Percentiles rank a stretch among this genome's conserved stretches.
These are phyloP conservation scores for Malachius bipustulatus DNA, from an alignment of 2,888 invertebrate species.

Conservation along the genomic window DNA sequence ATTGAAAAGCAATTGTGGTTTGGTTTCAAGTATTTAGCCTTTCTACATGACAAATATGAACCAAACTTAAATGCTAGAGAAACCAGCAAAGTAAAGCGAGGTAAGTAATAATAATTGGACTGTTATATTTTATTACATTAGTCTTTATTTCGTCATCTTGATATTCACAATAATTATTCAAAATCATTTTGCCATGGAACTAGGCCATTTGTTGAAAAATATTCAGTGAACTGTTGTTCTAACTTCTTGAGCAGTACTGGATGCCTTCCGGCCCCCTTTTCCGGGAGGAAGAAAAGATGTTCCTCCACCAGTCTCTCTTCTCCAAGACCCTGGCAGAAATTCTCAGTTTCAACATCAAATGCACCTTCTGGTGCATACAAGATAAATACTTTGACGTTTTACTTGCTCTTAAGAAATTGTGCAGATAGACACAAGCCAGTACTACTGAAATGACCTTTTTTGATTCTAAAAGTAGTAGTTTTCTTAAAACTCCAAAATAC, in stretches of 20 bases:
- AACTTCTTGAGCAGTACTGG: background rate
- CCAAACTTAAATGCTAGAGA: too few relatives aligned
- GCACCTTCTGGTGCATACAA: background rate
- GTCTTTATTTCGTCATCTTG: too few relatives aligned
- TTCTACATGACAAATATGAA: slow-evolving; percentile 3
- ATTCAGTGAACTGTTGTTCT: slow-evolving; percentile 2
- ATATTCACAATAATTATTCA: too few relatives aligned
- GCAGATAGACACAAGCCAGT: slow-evolving; percentile 2
- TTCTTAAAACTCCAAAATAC: too few relatives aligned
- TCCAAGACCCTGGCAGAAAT: background rate
- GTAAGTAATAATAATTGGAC: too few relatives aligned
- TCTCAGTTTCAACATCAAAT: background rate
- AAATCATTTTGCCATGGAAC: slow-evolving; percentile 4
- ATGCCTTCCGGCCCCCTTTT: background rate
- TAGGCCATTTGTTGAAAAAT: background rate
- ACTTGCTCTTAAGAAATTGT: background rate
- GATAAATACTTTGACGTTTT: background rate
- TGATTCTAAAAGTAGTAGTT: background rate
- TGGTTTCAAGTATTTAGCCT: slow-evolving; percentile 1
- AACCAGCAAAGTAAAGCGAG: too few relatives aligned
- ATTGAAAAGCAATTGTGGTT: slow-evolving; percentile 2
- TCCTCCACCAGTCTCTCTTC: background rate
- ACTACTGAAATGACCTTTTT: slow-evolving; percentile 3
- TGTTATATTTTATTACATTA: too few relatives aligned
- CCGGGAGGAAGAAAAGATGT: background rate